Percentiles rank a stretch among this genome's conserved stretches.
These are phyloP conservation scores for Rapana venosa DNA, from an alignment of 2,888 invertebrate genomes.

Conservation along the genomic window DNA sequence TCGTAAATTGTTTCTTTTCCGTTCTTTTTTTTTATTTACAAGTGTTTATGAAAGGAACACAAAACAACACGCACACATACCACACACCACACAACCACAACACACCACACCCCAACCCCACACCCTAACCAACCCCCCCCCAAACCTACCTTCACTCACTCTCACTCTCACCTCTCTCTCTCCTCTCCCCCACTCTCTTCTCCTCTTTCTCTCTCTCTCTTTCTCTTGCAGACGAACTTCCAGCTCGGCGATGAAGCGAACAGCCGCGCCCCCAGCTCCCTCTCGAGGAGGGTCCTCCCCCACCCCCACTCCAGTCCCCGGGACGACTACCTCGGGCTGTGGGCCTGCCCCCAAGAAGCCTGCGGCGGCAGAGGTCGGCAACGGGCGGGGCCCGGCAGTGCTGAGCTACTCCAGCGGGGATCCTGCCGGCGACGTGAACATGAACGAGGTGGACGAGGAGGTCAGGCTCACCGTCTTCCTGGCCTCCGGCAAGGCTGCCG, in stretches of 20 bases:
- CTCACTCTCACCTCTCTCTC: no score
- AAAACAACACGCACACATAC: no score
- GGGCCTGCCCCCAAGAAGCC: conserved; percentile 44
- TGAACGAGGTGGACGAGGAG: conserved; percentile 68
- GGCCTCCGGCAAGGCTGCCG: conserved; percentile 56
- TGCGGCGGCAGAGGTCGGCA: conserved; percentile 36
- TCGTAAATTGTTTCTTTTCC: no score
- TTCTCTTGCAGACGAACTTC: conserved; percentile 57
- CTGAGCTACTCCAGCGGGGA: conserved; percentile 59
- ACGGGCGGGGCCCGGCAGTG: conserved; percentile 60
- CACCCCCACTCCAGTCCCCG: conserved; percentile 4
- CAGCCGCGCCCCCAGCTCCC: conserved; percentile 53
- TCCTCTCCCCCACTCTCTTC: no score
- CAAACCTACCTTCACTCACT: no score
- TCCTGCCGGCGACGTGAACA: conserved; percentile 65
- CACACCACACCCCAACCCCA: no score
- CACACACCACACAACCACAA: no score
- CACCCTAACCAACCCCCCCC: no score
- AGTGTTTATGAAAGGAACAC: no score
- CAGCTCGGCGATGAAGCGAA: conserved; percentile 62
- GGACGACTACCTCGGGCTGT: no score
- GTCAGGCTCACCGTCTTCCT: conserved; percentile 58
- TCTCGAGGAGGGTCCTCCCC: conserved; percentile 41
- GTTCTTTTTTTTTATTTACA: no score
- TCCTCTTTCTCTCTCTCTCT: background rate